phyloP scores from a whole-genome alignment of 2,797 vertebrate species.

The Semotilus atromaculatus region DNA sequence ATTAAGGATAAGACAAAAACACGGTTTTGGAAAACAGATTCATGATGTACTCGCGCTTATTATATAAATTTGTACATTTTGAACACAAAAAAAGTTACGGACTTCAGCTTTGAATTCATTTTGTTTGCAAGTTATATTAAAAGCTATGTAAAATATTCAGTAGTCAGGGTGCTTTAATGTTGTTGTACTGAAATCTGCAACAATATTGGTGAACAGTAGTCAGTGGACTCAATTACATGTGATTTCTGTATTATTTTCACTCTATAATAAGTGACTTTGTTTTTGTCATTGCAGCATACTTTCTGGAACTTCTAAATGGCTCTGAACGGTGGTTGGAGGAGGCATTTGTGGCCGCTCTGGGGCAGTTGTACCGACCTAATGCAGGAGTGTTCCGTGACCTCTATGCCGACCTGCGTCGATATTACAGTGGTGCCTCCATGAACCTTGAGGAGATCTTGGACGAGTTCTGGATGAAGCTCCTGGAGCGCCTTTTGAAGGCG shows the following conservation, averaged over 20 bases:
- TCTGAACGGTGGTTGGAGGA: constrained; percentile 85
- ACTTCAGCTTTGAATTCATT: neutral
- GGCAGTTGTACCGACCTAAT: constrained; percentile 81
- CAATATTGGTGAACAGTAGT: neutral
- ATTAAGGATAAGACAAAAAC: too few relatives aligned
- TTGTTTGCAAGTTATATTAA: neutral
- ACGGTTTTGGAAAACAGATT: too few relatives aligned
- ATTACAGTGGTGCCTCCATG: constrained; percentile 86
- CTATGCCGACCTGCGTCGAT: constrained; percentile 86
- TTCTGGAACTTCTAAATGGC: constrained; percentile 89
- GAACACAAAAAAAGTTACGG: too few relatives aligned
- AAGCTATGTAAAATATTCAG: neutral
- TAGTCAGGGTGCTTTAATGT: neutral
- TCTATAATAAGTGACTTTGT: neutral
- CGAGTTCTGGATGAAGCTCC: constrained; percentile 91
- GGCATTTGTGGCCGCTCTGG: constrained; percentile 76
- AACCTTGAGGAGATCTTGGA: constrained; percentile 93
- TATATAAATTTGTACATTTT: too few relatives aligned
- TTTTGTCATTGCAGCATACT: constrained; percentile 79
- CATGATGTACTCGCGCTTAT: too few relatives aligned
- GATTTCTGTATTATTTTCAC: neutral
- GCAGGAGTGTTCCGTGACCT: constrained; percentile 86
- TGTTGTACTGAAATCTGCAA: constrained; percentile 8
- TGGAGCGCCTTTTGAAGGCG: constrained; percentile 88
- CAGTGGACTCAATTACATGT: neutral